Base-by-base conservation (phyloP, 1,140 invertebrate genomes). In the Penaeus vannamei region DNA sequence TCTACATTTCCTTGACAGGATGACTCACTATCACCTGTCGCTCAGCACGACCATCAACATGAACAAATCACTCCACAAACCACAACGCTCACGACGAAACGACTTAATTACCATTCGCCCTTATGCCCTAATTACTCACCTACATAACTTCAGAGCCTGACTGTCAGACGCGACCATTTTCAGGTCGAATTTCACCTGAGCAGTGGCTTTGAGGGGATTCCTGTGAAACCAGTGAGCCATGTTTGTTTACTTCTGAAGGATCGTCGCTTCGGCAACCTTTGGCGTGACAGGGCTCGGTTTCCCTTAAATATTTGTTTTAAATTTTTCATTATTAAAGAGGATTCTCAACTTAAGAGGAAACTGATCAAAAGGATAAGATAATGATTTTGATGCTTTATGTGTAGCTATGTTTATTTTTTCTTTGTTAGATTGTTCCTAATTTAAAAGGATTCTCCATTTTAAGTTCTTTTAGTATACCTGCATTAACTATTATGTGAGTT, bases 181-280 rank as follows among this genome's bases (percentile, higher is more conserved):
- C 42, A 96, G 92, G 62, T 96, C 95, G 92, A 95, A 96, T 91
- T 95, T 95, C 36, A 94, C 93, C 86, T 92, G 92, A 23, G 94
- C 93, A 4, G 95, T 96, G 2, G 95, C 95, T 93, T 96, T 96
- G 29, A 96, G 91, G 10, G 95, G 94, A 92, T 96, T 96, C 90
- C 96, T 93, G 92, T 96, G 96, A 93, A 96, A 96, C 96, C 96
- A 96, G 91, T 96, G 95, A 90, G 95, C 94, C 95, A 96, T 96
- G 92, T 88, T 92, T 91, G 83, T 61, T 89, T 42, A 79, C 76
- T 64, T 83, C 36, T 62, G 46, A 23, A 8, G 26, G 59, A 5
- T 53, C 4, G 32, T 22, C 42, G 36, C 83, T 64, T 22, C 53
- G 32, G 42, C 62, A n/a, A 29, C 1, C n/a, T 32, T 36, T 66